These are phyloP conservation scores for Choloepus hoffmanni DNA, from an alignment of 2,113 vertebrate genomes.

Conservation along the genomic window DNA sequence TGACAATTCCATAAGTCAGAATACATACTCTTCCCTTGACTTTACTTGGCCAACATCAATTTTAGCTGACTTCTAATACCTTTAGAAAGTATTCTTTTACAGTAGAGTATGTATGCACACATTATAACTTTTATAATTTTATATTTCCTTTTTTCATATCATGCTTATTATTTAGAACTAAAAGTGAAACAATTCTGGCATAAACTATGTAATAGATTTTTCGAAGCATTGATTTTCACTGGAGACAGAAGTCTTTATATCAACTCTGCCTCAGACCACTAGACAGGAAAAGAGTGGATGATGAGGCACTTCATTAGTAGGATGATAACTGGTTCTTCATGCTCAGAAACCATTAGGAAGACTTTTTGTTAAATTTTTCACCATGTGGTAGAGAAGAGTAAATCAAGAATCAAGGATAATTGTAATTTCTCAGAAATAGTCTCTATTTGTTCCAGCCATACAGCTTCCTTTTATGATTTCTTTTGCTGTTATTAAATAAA, in stretches of 20 bases:
- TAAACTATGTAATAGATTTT: constrained; percentile 68
- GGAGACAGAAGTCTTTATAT: constrained; percentile 64
- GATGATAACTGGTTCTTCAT: constrained; percentile 69
- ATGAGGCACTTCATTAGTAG: constrained; percentile 62
- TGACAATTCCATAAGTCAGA: neutral
- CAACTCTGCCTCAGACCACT: constrained; percentile 63
- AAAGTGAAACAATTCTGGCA: constrained; percentile 58
- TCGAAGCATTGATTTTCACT: constrained; percentile 73
- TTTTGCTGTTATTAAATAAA: constrained; percentile 53
- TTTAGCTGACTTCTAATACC: neutral
- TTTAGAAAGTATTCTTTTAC: constrained; percentile 4
- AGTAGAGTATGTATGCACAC: neutral
- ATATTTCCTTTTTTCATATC: neutral
- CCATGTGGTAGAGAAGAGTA: constrained; percentile 63
- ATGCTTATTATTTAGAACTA: constrained; percentile 54
- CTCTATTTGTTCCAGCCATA: constrained; percentile 58
- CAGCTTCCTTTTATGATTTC: constrained; percentile 50
- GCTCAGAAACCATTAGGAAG: constrained; percentile 69
- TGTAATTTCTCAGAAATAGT: constrained; percentile 59
- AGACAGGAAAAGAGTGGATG: constrained; percentile 65
- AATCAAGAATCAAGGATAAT: constrained; percentile 70
- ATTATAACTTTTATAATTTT: neutral
- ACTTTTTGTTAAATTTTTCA: constrained; percentile 78
- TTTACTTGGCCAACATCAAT: neutral
- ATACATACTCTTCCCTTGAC: neutral